These are phyloP conservation scores for Oreochromis tanganicae DNA, from an alignment of 2,113 vertebrate genomes.

Conservation along the genomic window DNA sequence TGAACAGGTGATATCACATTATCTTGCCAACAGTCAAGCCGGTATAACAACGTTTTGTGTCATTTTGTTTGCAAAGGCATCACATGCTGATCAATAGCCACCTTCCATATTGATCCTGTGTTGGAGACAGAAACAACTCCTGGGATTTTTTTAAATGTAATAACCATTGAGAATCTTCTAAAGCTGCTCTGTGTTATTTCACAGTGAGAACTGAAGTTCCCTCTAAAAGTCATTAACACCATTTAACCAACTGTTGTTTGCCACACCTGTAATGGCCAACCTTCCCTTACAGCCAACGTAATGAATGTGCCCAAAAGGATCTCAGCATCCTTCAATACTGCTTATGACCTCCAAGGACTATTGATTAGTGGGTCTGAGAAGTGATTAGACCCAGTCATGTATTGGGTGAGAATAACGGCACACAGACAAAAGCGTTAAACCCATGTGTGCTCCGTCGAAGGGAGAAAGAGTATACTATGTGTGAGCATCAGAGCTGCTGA, in stretches of 20 bases:
- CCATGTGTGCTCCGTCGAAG: background rate
- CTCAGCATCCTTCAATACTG: background rate
- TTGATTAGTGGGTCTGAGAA: background rate
- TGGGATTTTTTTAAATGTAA: background rate
- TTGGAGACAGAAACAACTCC: background rate
- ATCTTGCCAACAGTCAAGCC: background rate
- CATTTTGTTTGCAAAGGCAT: background rate
- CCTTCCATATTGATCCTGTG: background rate
- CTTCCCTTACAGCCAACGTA: background rate
- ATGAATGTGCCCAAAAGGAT: background rate
- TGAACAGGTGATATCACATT: background rate
- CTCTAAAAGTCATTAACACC: background rate
- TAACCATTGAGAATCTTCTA: background rate
- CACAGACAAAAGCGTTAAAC: background rate
- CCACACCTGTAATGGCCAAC: background rate
- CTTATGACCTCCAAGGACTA: background rate
- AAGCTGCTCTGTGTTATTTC: background rate
- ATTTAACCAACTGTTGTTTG: background rate
- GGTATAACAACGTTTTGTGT: background rate
- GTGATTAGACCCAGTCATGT: background rate
- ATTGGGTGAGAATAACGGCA: background rate
- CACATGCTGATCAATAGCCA: background rate
- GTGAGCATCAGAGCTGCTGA: conserved; percentile 18
- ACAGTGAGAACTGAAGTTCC: background rate
- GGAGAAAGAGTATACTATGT: background rate